These are phyloP conservation scores for Agrochola macilenta DNA, from an alignment of 2,888 invertebrate species.

Conservation along the genomic window DNA sequence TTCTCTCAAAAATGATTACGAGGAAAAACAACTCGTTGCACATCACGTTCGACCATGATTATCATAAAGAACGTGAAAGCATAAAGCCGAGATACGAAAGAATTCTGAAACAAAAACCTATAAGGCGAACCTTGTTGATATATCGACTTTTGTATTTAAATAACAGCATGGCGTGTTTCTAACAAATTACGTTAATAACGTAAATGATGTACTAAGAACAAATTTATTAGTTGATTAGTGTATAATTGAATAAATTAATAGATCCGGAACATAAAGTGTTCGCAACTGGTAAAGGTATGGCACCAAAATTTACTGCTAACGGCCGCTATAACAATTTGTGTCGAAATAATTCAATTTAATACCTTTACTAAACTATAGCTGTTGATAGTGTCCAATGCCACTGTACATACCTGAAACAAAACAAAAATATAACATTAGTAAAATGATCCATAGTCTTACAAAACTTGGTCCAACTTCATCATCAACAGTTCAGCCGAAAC, in stretches of 20 bases:
- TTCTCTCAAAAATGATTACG: slow-evolving; percentile 36
- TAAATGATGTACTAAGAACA: slow-evolving; percentile 52
- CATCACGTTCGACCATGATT: slow-evolving; percentile 39
- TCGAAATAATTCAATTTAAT: slow-evolving; percentile 36
- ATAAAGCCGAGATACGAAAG: slow-evolving; percentile 27
- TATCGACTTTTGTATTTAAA: slow-evolving; percentile 30
- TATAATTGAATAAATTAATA: slow-evolving; percentile 69
- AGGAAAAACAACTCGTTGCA: slow-evolving; percentile 51
- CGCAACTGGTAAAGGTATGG: slow-evolving; percentile 45
- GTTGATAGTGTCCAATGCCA: slow-evolving; percentile 2
- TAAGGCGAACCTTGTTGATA: slow-evolving; percentile 6
- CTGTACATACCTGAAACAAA: slow-evolving; percentile 78
- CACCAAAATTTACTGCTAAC: slow-evolving; percentile 47
- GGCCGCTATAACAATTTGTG: slow-evolving; percentile 31
- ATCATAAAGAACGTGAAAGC: slow-evolving; percentile 38
- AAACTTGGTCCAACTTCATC: not conserved
- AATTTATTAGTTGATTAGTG: slow-evolving; percentile 57
- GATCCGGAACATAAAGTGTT: slow-evolving; percentile 65
- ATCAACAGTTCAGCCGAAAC: not conserved
- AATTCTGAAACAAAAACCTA: slow-evolving; percentile 31
- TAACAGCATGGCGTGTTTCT: slow-evolving; percentile 41
- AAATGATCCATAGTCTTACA: not conserved
- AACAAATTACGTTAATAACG: slow-evolving; percentile 51
- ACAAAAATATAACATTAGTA: slow-evolving; percentile 45
- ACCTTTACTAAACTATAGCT: slow-evolving; percentile 28